phyloP scores from a whole-genome alignment of 2,888 invertebrate genomes.

The Sinodicranocentrus sp. region DNA sequence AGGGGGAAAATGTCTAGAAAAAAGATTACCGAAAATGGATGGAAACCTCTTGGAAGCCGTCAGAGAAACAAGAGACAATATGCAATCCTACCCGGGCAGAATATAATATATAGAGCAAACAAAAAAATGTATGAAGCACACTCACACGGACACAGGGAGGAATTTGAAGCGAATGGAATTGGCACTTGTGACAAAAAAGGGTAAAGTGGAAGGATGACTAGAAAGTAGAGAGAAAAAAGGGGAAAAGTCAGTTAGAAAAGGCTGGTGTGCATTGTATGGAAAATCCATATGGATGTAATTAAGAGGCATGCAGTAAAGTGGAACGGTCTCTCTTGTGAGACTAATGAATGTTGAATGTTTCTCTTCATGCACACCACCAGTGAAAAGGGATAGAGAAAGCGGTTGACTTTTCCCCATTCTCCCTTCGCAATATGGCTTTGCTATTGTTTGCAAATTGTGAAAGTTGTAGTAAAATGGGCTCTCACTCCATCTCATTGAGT shows the following conservation, averaged over 20 bases:
- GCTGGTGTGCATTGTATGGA: conserved; percentile 27
- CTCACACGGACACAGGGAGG: neutral
- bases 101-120: too few relatives aligned
- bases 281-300: conserved; percentile 62
- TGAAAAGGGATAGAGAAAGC: neutral
- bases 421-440: neutral
- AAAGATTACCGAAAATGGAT: too few relatives aligned
- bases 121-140: too few relatives aligned
- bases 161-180: conserved; percentile 29
- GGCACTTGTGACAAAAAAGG: conserved; percentile 33
- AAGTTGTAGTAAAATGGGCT: neutral
- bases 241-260: conserved; percentile 27
- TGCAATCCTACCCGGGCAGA: too few relatives aligned
- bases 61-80: too few relatives aligned
- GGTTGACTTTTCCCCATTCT: neutral
- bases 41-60: too few relatives aligned
- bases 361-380: neutral
- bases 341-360: conserved; percentile 53
- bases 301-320: conserved; percentile 47
- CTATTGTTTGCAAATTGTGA: conserved; percentile 21
- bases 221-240: neutral
- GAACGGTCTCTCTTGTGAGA: conserved; percentile 48
- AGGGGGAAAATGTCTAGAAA: too few relatives aligned
- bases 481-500: too few relatives aligned
- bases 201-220: neutral